A percentile compares a stretch with the other conserved stretches of the same genome.
These are phyloP conservation scores for Phenganax marumi DNA, from an alignment of 92 coral and sea anemone genomes.

Conservation along the genomic window DNA sequence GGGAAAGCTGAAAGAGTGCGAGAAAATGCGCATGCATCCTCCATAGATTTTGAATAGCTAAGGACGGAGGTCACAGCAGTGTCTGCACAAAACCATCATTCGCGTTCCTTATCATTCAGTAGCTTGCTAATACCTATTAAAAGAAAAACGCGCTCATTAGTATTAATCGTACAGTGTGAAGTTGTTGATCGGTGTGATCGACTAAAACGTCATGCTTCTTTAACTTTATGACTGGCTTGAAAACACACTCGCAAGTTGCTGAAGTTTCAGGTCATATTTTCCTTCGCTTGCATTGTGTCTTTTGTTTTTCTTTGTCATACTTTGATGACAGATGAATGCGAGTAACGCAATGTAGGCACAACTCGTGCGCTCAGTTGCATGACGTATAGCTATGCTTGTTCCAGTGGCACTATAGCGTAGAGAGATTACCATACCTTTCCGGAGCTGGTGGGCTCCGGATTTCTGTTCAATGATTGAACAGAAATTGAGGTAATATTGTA, in stretches of 20 bases:
- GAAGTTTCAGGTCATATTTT: neutral
- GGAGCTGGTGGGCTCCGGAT: too few relatives aligned
- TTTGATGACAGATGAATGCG: constrained; percentile 40
- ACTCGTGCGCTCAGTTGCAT: neutral
- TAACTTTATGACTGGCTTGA: neutral
- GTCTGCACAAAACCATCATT: constrained; percentile 1
- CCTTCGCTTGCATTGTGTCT: neutral
- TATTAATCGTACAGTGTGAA: constrained; percentile 17
- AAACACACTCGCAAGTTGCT: neutral
- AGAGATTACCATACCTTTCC: too few relatives aligned
- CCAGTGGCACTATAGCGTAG: too few relatives aligned
- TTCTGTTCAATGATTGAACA: too few relatives aligned
- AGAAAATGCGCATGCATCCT: neutral
- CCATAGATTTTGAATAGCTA: neutral
- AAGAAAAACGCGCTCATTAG: constrained; percentile 13
- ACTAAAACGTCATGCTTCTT: neutral
- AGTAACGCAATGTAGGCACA: neutral
- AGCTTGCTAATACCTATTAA: constrained; percentile 8
- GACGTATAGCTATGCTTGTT: too few relatives aligned
- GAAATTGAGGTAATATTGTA: too few relatives aligned
- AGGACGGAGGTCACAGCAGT: constrained; percentile 6
- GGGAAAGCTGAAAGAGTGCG: neutral
- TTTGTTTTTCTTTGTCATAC: constrained; percentile 32
- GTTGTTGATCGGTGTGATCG: neutral
- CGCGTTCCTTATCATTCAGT: constrained; percentile 12